Conservation (phyloP, 1,140 invertebrate species). For the Drosophila sp. region DNA sequence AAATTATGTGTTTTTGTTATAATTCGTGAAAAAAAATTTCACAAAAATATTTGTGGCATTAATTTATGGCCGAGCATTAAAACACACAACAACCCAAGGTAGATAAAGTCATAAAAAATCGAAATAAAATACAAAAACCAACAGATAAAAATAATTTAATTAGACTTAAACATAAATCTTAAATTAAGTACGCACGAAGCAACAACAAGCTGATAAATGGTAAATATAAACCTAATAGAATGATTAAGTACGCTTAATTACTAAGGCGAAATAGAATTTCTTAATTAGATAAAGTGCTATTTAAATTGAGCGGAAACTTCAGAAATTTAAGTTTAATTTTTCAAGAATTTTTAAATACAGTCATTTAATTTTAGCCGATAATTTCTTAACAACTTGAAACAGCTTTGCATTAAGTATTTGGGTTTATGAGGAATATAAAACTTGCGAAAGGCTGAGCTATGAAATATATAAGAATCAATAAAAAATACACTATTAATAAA, state of each 20-base stretch:
- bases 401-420: neutral
- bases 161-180: slow-evolving; percentile 14
- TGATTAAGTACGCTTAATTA: slow-evolving; percentile 11
- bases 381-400: neutral
- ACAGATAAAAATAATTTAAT: slow-evolving; percentile 35
- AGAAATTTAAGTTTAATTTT: neutral
- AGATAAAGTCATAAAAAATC: slow-evolving; percentile 35
- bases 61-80: slow-evolving; percentile 65
- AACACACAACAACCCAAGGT: slow-evolving; percentile 27
- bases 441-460: neutral
- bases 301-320: neutral
- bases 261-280: neutral
- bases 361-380: neutral
- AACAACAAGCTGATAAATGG: neutral
- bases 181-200: slow-evolving; percentile 17
- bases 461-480: neutral
- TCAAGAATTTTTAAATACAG: neutral
- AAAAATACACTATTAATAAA: neutral
- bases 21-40: slow-evolving; percentile 65
- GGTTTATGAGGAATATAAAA: neutral
- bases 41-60: slow-evolving; percentile 69
- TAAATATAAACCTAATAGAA: slow-evolving; percentile 17
- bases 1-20: slow-evolving; percentile 55
- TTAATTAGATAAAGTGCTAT: slow-evolving; percentile 2
- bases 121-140: neutral